phyloP scores from a whole-genome alignment of 1,140 invertebrate genomes.

The Pogonomyrmex californicus region DNA sequence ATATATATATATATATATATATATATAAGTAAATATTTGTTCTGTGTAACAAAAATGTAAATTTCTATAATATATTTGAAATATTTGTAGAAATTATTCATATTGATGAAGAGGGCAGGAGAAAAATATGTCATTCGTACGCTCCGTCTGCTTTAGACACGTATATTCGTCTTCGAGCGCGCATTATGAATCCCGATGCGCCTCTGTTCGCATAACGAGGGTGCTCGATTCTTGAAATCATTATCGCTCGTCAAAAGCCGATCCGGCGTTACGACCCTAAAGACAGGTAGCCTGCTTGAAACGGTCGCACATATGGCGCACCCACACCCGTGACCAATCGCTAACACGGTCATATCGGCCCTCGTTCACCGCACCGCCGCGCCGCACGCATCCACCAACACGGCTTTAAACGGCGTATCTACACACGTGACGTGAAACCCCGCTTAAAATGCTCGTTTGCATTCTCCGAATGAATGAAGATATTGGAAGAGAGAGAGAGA shows the following conservation, averaged over 20 bases:
- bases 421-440: slow-evolving; percentile 6
- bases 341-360: slow-evolving; percentile 58
- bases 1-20: not conserved
- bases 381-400: slow-evolving; percentile 38
- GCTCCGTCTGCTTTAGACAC: not conserved
- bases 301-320: slow-evolving; percentile 61
- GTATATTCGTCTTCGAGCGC: slow-evolving; percentile 12
- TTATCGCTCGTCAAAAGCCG: slow-evolving; percentile 53
- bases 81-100: not conserved
- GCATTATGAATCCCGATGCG: slow-evolving; percentile 25
- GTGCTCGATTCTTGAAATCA: slow-evolving; percentile 54
- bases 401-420: slow-evolving; percentile 1
- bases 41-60: not conserved
- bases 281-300: slow-evolving; percentile 61
- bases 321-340: slow-evolving; percentile 62
- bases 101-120: not conserved
- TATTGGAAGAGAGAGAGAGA: slow-evolving; percentile 2
- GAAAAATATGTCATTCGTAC: slow-evolving; percentile 7
- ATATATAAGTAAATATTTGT: not conserved
- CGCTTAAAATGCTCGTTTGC: slow-evolving; percentile 53
- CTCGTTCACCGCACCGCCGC: slow-evolving; percentile 32
- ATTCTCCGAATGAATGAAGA: slow-evolving; percentile 59
- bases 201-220: slow-evolving; percentile 39
- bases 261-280: slow-evolving; percentile 56
- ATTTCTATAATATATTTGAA: not conserved